Base-by-base conservation (phyloP, 1,140 invertebrate genomes). In the Dermatophagoides farinae region DNA sequence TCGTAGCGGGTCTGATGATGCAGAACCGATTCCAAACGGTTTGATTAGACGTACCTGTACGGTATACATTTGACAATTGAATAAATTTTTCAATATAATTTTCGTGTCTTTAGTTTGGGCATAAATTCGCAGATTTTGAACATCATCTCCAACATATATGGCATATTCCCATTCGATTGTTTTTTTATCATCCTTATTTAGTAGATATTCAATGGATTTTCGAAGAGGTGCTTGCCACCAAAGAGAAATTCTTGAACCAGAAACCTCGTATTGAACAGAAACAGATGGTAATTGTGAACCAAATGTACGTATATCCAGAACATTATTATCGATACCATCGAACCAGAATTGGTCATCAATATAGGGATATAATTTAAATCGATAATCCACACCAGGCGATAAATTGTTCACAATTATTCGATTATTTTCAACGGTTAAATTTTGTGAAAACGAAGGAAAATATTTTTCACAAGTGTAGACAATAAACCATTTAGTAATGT, bases 41-140 rank as follows among this genome's bases (percentile, higher is more conserved):
- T 75, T 77, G 39, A 79, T 71, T 1, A 87, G 68, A 0, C 81
- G 82, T n/a, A 86, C 79, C 11, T 77, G 76, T 67, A 87, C 81
- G 14, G 81, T 67, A 66, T 87, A 88, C 0, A 72, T 76, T 65
- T 83, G 80, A 66, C 85, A 88, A 2, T 83, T 76, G 52, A 79
- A 75, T 62, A 88, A 68, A 62, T 79, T 71, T 16, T 76, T 73
- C 9, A 86, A 16, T 0, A 76, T 74, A 1, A 77, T 71, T 1
- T 76, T 77, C 1, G 78, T 74, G 55, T 80, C 75, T 1, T 70
- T 72, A 0, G 82, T 85, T n/a, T 57, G 38, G 25, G 46, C 62
- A 50, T 41, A 39, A 5, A 62, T 23, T 38, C 58, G 61, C 54
- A 60, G 39, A 47, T 50, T n/a, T 11, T 25, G 8, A 9, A 47